Percentiles rank a stretch among this genome's conserved stretches.
Conservation (phyloP, 2,888 invertebrate genomes). For the Brachyptera putata region DNA sequence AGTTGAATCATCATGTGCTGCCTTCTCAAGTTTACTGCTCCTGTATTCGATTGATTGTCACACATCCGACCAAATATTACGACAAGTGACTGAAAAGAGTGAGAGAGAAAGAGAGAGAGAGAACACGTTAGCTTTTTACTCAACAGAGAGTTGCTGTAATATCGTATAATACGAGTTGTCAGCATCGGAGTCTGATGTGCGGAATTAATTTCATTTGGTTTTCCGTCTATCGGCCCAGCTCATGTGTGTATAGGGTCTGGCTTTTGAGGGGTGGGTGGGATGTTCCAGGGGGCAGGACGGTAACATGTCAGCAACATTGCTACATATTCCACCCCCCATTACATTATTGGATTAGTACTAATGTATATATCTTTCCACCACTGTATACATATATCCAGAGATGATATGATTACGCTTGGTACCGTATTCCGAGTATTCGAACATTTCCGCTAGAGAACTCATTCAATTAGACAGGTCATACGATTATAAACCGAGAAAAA, state of each 20-base stretch:
- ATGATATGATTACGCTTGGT: too few species aligned
- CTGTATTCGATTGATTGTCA: too few species aligned
- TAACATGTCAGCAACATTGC: conserved; percentile 20
- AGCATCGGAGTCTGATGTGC: conserved; percentile 29
- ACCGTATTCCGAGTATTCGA: not conserved
- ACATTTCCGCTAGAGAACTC: not conserved
- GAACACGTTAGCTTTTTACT: conserved; percentile 1
- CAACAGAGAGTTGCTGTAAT: conserved; percentile 10
- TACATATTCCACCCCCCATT: conserved; percentile 12
- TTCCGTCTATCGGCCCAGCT: conserved; percentile 21
- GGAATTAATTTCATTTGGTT: conserved; percentile 33
- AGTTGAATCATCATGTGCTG: too few species aligned
- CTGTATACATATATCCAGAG: not conserved
- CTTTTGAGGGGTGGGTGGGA: not conserved
- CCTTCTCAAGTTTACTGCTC: too few species aligned
- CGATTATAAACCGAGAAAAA: conserved; percentile 3
- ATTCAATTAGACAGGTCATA: not conserved
- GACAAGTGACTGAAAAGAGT: too few species aligned
- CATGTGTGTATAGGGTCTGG: not conserved
- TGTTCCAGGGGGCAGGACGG: conserved; percentile 13
- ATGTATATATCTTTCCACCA: conserved; percentile 22
- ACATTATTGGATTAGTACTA: conserved; percentile 25
- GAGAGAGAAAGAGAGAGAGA: too few species aligned
- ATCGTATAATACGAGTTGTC: conserved; percentile 31
- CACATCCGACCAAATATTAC: too few species aligned